Base-by-base conservation (phyloP, 2,888 invertebrate genomes). In the Tetragnatha montana region DNA sequence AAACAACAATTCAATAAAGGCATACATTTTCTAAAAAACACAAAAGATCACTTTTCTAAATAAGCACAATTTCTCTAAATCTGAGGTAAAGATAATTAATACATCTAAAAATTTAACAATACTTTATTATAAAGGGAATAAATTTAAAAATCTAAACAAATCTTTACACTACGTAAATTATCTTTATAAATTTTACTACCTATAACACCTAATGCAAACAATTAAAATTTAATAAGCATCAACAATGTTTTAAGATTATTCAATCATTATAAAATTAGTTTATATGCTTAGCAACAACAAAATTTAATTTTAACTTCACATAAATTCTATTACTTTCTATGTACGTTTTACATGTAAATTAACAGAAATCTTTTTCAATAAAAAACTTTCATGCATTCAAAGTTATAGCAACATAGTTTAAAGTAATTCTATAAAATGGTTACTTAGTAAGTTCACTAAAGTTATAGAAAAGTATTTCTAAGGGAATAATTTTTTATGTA, bases 1-100 rank as follows among this genome's bases (percentile, higher is more conserved):
- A 17, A 76, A 76, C 50, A 50, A 50, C 76, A 76, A 76, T 50
- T 76, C 14, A 76, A 76, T 60, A 60, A 60, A 12, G 60, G 8
- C 8, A 14, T 60, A 12, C 60, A 17, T 17, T 50, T n/a, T 50
- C 19, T 19, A 14, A 8, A 35, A 22, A 74, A 12, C 6, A n/a
- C n/a, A n/a, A 75, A 76, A n/a, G 49, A 17, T 6, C 68, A 22
- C 19, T 80, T 35, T 35, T n/a, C 21, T 80, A 68, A 68, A 80
- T 35, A 80, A 80, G 22, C 22, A 68, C 19, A 68, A 22, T 60
- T 17, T 76, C 14, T 74, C 22, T 74, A 74, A 60, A 60, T 10
- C 14, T 60, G 60, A 17, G 14, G 35, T 71, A 8, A 71, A 71
- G n/a, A 21, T 8, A 71, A 17, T 14, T 35, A 22, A 74, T 17